A percentile compares a stretch with the other conserved stretches of the same genome.
Conservation (phyloP, 2,888 invertebrate genomes). For the Morpho deidamia region DNA sequence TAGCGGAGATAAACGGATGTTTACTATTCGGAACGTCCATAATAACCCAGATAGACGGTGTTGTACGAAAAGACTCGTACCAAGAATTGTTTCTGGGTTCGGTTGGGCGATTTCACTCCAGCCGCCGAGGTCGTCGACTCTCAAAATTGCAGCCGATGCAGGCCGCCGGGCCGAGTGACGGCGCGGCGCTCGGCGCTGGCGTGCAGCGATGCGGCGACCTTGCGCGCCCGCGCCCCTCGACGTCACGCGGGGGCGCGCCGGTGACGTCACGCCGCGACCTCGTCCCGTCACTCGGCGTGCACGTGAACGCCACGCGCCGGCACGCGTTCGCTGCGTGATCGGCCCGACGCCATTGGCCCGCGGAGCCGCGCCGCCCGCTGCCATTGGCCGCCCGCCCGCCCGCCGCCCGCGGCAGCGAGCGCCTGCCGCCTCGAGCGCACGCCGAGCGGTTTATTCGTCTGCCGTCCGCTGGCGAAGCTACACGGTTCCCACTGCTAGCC, state of each 20-base stretch:
- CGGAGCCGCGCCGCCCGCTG: constrained; percentile 83
- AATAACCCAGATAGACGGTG: constrained; percentile 6
- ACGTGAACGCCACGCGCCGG: constrained; percentile 90
- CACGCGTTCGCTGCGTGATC: constrained; percentile 89
- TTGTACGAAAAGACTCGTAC: not conserved
- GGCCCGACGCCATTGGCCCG: constrained; percentile 77
- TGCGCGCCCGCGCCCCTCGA: constrained; percentile 51
- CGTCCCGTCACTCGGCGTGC: constrained; percentile 84
- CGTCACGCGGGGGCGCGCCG: constrained; percentile 78
- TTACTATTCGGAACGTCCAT: constrained; percentile 19
- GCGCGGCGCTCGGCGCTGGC: constrained; percentile 34
- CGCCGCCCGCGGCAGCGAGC: constrained; percentile 62
- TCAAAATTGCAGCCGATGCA: constrained; percentile 22
- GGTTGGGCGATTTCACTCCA: not conserved
- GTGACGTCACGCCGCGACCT: constrained; percentile 79
- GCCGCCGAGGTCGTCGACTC: constrained; percentile 24
- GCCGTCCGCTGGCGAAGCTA: constrained; percentile 59
- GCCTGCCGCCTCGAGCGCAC: constrained; percentile 66
- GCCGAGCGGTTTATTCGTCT: constrained; percentile 72
- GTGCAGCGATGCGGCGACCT: constrained; percentile 44
- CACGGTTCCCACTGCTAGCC: constrained; percentile 57
- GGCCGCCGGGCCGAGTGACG: constrained; percentile 29
- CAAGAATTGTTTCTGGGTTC: not conserved
- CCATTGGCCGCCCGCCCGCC: constrained; percentile 79
- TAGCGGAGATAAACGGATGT: constrained; percentile 14